A percentile compares a stretch with the other conserved stretches of the same genome.
These are phyloP conservation scores for Bettongia penicillata DNA, from an alignment of 2,113 vertebrate species.

Conservation along the genomic window DNA sequence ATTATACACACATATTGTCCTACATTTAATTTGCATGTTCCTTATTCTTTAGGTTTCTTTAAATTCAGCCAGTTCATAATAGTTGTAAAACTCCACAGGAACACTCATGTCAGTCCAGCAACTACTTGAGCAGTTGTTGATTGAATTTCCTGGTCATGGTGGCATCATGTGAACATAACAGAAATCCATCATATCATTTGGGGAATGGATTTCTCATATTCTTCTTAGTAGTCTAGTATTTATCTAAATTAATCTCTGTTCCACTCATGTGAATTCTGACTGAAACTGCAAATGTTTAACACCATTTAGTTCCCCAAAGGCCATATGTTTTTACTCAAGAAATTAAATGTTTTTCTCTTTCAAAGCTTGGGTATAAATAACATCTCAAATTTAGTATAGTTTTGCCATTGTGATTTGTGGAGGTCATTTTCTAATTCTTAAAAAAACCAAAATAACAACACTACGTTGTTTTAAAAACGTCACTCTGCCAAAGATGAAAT, in stretches of 20 bases:
- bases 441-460: not conserved
- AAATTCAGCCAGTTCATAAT: not conserved
- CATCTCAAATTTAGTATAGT: constrained; percentile 30
- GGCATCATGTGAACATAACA: not conserved
- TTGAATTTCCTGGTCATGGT: not conserved
- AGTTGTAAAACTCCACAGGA: not conserved
- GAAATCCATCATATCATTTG: not conserved
- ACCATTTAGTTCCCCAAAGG: not conserved
- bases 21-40: not conserved
- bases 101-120: not conserved
- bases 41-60: not conserved
- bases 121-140: not conserved
- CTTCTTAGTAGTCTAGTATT: not conserved
- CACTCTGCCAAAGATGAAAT: constrained; percentile 44
- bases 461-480: constrained; percentile 66
- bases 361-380: not conserved
- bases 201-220: not conserved
- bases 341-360: not conserved
- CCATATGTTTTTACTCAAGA: not conserved
- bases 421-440: constrained; percentile 7
- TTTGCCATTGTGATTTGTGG: not conserved
- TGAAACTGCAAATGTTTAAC: not conserved
- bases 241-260: constrained; percentile 8
- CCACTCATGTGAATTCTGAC: not conserved
- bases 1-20: not conserved